Percentiles rank a stretch among this genome's conserved stretches.
phyloP scores from a whole-genome alignment of 2,797 vertebrate genomes.

The Ambastaia sidthimunki region DNA sequence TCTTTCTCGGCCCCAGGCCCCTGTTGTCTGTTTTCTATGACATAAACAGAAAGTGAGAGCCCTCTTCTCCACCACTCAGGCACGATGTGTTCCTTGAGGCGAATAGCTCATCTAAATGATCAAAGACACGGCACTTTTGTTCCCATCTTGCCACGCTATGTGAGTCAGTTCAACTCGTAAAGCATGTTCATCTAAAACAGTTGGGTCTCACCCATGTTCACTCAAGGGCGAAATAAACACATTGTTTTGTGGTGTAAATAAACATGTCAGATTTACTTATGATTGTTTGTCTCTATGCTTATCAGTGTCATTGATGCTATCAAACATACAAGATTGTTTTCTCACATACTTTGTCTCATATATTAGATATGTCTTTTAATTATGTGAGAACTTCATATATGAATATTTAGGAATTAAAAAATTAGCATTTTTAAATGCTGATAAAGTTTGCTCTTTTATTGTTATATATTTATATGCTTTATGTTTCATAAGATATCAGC shows the following conservation, averaged over 20 bases:
- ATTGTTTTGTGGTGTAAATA: slow-evolving; percentile 2
- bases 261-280: slow-evolving; percentile 10
- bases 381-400: background rate
- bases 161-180: slow-evolving; percentile 28
- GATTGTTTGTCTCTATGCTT: slow-evolving; percentile 1
- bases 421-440: background rate
- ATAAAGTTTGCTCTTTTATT: background rate
- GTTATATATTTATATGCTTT: too few relatives aligned
- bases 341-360: too few relatives aligned
- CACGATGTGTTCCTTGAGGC: slow-evolving; percentile 31
- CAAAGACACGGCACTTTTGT: slow-evolving; percentile 41
- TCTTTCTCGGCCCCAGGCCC: background rate
- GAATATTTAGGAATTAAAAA: background rate
- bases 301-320: background rate
- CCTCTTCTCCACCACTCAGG: slow-evolving; percentile 26
- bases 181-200: slow-evolving; percentile 11
- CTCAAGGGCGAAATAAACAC: slow-evolving; percentile 12
- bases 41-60: slow-evolving; percentile 41
- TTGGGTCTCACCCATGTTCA: slow-evolving; percentile 12
- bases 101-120: slow-evolving; percentile 39
- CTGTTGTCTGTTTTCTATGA: slow-evolving; percentile 16
- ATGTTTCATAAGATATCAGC: too few relatives aligned
- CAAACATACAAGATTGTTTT: background rate
- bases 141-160: slow-evolving; percentile 8
- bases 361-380: background rate